Evolutionary conservation across 1,140 invertebrate genomes (phyloP), one percentile per base, ranked within the genome.

Genomic region (Cyphomyrmex costatus): DNA sequence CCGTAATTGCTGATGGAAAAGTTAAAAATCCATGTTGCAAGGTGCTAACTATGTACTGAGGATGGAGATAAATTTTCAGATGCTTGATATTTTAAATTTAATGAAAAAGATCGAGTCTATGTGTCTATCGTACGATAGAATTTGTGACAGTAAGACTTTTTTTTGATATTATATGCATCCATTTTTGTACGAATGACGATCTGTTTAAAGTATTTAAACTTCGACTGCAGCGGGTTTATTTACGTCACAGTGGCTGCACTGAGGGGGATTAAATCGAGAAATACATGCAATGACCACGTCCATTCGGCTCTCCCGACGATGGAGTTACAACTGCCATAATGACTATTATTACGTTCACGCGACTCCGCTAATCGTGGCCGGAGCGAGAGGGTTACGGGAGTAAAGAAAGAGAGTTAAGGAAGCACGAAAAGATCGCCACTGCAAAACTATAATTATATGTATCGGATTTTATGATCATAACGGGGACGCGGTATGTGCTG

Each of bases 301-400:
- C 68, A 83, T 83, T 83, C 68, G 53, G 66, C 24, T 73, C 63
- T 46, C 27, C 68, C 68, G 53, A 46, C 79, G 79, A 83, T 83
- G 79, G 68, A 83, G 68, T 83, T 74, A 73, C 68, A 83, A 73
- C 68, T 74, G 79, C 68, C 33, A 14, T 83, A 83, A 83, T 83
- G 79, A 83, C 79, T 60, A 83, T 83, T 83, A 83, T 83, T 83
- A 83, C 68, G 68, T 83, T 83, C 79, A 83, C 79, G 79, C 79
- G 79, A 83, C 79, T 83, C 53, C 53, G 79, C 66, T 83, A 83
- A 83, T 83, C 79, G 58, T 3, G 36, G 68, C 36, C 68, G 66
- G 30, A 30, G 66, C 53, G 66, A 27, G 30, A 80, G 27, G 61
- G 61, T 83, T 83, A 83, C 79, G 68, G 14, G 79, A 60, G 66